Evolutionary conservation across 2,113 vertebrate genomes (phyloP), one percentile per base, ranked within the genome.

Genomic region (Stigmatopora argus): DNA sequence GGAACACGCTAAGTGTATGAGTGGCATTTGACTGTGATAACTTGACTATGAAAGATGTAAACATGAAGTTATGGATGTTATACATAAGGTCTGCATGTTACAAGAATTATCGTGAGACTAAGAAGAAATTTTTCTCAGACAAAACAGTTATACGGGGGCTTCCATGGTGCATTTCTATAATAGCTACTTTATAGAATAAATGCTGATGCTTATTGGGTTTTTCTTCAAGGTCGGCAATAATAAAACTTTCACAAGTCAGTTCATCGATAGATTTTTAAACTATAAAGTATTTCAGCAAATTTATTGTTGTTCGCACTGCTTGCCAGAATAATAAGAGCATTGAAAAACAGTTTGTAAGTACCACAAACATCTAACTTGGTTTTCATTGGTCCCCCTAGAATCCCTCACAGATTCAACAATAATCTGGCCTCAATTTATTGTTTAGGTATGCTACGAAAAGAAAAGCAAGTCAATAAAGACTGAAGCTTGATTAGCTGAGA

Each of bases 181-280:
- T 55, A 75, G 73, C 70, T 62, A 79, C 73, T 67, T 72, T 10
- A 18, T 35, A 64, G 66, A 62, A 67, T 66, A 63, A 75, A 55
- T 61, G 61, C 44, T 44, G 52, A 46, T 18, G 45, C 17, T 77
- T 48, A 73, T 75, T 69, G 72, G 64, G 73, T 69, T 52, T 74
- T 57, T 70, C 52, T 69, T 66, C 64, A 73, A 78, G 64, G 64
- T 76, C 75, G 38, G 59, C 67, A 77, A 79, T 80, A 75, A 75
- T 55, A 52, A 70, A 74, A 82, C 77, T 67, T 78, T 77, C 49
- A 72, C 59, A 78, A 73, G 72, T 70, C 59, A 68, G 56, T 62
- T 72, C 56, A 75, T 80, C 65, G 67, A 70, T 49, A 74, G 21
- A 73, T 78, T 71, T 77, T 71, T 69, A 67, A 73, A 46, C 59